Base-by-base conservation (phyloP, 2,797 vertebrate genomes). In the Pseudochaenichthys georgianus region DNA sequence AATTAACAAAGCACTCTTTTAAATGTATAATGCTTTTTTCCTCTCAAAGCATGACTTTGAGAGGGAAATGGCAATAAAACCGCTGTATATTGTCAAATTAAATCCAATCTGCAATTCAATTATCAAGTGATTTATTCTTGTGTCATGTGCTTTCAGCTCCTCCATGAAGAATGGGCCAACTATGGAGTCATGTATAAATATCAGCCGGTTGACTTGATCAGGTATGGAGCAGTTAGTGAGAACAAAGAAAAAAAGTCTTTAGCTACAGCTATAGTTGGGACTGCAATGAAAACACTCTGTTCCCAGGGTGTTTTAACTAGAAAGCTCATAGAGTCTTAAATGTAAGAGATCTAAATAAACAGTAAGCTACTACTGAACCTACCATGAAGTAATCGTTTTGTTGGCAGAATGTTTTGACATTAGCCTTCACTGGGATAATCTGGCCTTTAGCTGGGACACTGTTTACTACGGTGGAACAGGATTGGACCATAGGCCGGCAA, bases 171-270 rank as follows among this genome's bases (percentile, higher is more conserved):
- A 92, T 99, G 98, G 98, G 98, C 98, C 11, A 96, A 97, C 94
- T 99, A 99, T 0, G 95, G 98, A 90, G 97, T 92, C 19, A 99
- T 99, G 94, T 96, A 97, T 92, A 99, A 99, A 92, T 98, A 97
- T 94, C 98, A 99, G 82, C 98, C 98, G 57, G 95, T 98, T 80
- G 95, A 99, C 87, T 96, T 99, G 78, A 98, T 99, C 94, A 97
- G 98, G 98, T 99, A 96, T 17, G 5, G 16, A 62, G 7, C 6
- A 66, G 12, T 59, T 1, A n/a, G 3, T 23, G 6, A 13, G 34
- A 43, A 47, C 11, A 47, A 12, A 21, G 13, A 12, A 9, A 19
- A 15, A 46, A 23, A 17, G 42, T 17, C 15, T 53, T 4, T 51
- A 41, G 48, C 9, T 45, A 8, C 1, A 66, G 42, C 21, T 48